Base-by-base conservation (phyloP, 2,888 invertebrate genomes). In the Macaria liturata region DNA sequence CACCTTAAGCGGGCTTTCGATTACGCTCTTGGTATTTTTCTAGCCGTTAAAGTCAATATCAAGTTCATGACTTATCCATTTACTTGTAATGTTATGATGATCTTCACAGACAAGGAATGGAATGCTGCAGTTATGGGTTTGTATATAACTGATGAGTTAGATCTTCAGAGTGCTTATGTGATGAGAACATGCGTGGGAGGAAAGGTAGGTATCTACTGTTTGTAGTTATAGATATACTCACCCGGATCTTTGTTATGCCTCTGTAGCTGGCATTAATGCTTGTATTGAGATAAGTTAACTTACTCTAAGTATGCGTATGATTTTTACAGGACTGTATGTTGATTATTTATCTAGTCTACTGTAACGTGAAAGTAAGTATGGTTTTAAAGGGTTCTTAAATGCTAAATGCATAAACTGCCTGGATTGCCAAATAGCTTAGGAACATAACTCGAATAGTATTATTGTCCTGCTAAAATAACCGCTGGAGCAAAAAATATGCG, bases 121-220 rank as follows among this genome's bases (percentile, higher is more conserved):
- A 71, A 80, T 84, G 78, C 74, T 66, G 69, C 54, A 76, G 72
- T 75, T 80, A 72, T 72, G 70, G 65, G 74, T 66, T 70, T 57
- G 31, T 46, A 46, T 57, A 46, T 57, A 44, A 43, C n/a, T n/a
- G n/a, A n/a, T n/a, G 40, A 39, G 51, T 51, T 53, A 49, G 51
- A 60, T 63, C 55, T 56, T 47, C 51, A 58, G 46, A n/a, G 47
- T 54, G 42, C 42, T 8, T 4, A 42, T 42, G 30, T 42, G 58
- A 55, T 59, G 62, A 51, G 62, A 66, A 46, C 44, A 64, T 66
- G 72, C 67, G 61, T 61, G 62, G 66, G 59, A 68, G 65, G 69
- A 9, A 42, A 9, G 42, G 34, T 4, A 34, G 34, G 34, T 37
- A n/a, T 4, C 67, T 39, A 39, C 46, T 47, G 20, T 1, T 20